Evolutionary conservation across 2,797 vertebrate genomes (phyloP).

Genomic region (Cyprinella venusta): DNA sequence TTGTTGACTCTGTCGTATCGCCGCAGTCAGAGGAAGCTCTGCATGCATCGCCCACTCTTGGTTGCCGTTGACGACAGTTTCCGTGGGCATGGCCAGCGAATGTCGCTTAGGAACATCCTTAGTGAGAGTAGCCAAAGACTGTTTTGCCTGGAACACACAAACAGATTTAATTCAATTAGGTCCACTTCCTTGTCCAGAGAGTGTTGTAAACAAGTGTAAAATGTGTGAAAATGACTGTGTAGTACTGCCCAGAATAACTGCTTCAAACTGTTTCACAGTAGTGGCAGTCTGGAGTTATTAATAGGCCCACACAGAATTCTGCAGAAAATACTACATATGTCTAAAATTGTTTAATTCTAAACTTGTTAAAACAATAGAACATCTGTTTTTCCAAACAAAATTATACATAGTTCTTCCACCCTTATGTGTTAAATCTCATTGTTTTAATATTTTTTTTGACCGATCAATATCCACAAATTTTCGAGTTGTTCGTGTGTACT

Average conservation of each 20-base stretch:
- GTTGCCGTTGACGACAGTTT: constrained; percentile 94
- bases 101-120: constrained; percentile 98
- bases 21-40: constrained; percentile 95
- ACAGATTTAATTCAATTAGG: constrained; percentile 54
- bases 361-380: background rate
- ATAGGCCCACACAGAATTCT: constrained; percentile 1
- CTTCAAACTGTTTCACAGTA: background rate
- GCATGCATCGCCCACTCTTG: constrained; percentile 99
- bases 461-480: background rate
- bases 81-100: constrained; percentile 95
- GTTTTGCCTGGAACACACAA: constrained; percentile 86
- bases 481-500: background rate
- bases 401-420: background rate
- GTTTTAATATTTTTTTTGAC: background rate
- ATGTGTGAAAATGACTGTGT: constrained; percentile 38
- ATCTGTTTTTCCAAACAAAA: background rate
- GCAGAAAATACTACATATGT: background rate
- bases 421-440: background rate
- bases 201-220: constrained; percentile 45
- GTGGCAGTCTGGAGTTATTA: constrained; percentile 12
- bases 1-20: constrained; percentile 98
- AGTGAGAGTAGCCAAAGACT: constrained; percentile 95
- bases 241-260: constrained; percentile 8
- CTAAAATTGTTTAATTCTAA: background rate
- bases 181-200: background rate